Evolutionary conservation across 2,888 invertebrate species (phyloP).

Genomic region (Sisyra nigra): DNA sequence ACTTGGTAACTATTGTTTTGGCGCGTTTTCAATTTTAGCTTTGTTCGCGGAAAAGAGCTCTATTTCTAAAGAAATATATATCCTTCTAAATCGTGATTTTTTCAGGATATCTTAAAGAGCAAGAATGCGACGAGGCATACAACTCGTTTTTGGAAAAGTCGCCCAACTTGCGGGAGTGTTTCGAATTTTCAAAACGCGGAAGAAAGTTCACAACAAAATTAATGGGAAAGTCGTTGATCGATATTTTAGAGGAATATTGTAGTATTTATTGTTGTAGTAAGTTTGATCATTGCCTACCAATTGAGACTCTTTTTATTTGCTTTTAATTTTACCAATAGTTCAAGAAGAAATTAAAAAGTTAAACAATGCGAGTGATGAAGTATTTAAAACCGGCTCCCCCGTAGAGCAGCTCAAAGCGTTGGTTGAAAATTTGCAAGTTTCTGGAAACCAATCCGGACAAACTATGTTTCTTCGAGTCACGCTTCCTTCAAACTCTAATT

Average conservation of each 20-base stretch:
- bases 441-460: conserved; percentile 13
- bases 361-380: background rate
- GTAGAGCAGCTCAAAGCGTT: conserved; percentile 12
- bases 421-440: conserved; percentile 7
- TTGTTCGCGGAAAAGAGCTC: conserved; percentile 2
- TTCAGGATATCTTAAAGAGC: conserved; percentile 24
- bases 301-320: background rate
- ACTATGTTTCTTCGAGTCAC: conserved; percentile 14
- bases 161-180: conserved; percentile 17
- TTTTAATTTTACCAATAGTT: conserved; percentile 13
- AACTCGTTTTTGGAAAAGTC: conserved; percentile 21
- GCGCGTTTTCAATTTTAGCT: conserved; percentile 1
- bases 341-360: conserved; percentile 21
- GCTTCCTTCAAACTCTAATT: conserved; percentile 10
- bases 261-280: conserved; percentile 23
- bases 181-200: conserved; percentile 15
- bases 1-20: conserved; percentile 15
- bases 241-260: conserved; percentile 23
- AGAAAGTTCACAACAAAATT: conserved; percentile 22
- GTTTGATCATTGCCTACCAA: conserved; percentile 6
- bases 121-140: conserved; percentile 20
- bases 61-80: conserved; percentile 1
- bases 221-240: conserved; percentile 21
- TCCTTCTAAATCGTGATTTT: background rate
- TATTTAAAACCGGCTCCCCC: conserved; percentile 4